phyloP scores from a whole-genome alignment of 2,113 vertebrate species.

The Pelodiscus sinensis region DNA sequence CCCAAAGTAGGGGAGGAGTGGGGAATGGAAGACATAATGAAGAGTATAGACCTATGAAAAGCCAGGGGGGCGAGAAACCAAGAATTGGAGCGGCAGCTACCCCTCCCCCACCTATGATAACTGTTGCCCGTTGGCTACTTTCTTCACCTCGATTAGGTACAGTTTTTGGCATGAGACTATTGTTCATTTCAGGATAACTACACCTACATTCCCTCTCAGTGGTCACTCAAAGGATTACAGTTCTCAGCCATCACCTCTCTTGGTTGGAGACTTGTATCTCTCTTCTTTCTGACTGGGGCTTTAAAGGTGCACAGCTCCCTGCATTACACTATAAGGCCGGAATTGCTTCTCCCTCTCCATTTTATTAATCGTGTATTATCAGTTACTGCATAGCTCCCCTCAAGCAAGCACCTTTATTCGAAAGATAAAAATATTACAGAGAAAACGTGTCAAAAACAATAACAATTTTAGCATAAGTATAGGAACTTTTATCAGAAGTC shows the following conservation, averaged over 20 bases:
- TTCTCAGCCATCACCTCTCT: not conserved
- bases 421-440: not conserved
- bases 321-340: not conserved
- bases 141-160: not conserved
- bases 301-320: not conserved
- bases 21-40: not conserved
- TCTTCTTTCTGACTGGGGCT: not conserved
- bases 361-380: not conserved
- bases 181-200: not conserved
- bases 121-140: not conserved
- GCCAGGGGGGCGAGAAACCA: not conserved
- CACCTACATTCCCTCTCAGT: not conserved
- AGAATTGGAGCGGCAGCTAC: not conserved
- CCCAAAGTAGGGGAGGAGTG: not conserved
- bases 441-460: not conserved
- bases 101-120: not conserved
- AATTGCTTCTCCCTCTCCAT: not conserved
- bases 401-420: not conserved
- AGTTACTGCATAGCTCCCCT: not conserved
- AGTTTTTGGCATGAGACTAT: not conserved
- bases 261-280: not conserved
- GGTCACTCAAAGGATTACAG: not conserved
- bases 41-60: not conserved
- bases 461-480: not conserved
- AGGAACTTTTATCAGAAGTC: not conserved